Conservation (phyloP, 2,113 vertebrate genomes). For the Tapirus terrestris region DNA sequence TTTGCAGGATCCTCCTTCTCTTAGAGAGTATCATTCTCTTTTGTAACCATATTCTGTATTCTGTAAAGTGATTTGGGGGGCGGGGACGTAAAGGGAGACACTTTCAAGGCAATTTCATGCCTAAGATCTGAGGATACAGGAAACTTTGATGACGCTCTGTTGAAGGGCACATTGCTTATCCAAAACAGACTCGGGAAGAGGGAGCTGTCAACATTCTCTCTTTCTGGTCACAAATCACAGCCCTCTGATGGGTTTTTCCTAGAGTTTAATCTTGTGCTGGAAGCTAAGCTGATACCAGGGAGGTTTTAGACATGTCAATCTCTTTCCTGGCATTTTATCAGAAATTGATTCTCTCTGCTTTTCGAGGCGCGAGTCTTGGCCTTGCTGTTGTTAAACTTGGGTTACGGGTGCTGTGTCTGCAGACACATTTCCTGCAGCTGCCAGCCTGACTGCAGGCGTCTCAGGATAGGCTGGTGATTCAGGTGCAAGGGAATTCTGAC, state of each 20-base stretch:
- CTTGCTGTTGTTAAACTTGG: neutral
- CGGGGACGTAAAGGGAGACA: neutral
- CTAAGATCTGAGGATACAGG: conserved; percentile 17
- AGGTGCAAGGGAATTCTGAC: neutral
- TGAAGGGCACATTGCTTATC: conserved; percentile 62
- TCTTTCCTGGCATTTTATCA: conserved; percentile 66
- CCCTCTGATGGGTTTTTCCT: conserved; percentile 65
- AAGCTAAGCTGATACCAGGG: conserved; percentile 65
- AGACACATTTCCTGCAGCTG: neutral
- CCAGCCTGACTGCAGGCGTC: neutral
- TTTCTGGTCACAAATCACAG: conserved; percentile 61
- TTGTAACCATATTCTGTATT: neutral
- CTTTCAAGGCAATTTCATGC: conserved; percentile 56
- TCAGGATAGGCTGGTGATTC: neutral
- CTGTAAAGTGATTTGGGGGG: neutral
- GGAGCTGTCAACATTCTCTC: conserved; percentile 59
- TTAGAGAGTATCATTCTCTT: neutral
- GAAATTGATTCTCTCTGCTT: conserved; percentile 72
- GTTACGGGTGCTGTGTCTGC: fast-evolving
- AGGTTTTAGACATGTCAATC: conserved; percentile 65
- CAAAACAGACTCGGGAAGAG: neutral
- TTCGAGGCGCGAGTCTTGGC: neutral
- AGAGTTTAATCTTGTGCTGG: conserved; percentile 72
- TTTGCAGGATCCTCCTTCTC: neutral
- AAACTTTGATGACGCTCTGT: conserved; percentile 12